phyloP scores from a whole-genome alignment of 2,113 vertebrate genomes.

The Lagenorhynchus albirostris region DNA sequence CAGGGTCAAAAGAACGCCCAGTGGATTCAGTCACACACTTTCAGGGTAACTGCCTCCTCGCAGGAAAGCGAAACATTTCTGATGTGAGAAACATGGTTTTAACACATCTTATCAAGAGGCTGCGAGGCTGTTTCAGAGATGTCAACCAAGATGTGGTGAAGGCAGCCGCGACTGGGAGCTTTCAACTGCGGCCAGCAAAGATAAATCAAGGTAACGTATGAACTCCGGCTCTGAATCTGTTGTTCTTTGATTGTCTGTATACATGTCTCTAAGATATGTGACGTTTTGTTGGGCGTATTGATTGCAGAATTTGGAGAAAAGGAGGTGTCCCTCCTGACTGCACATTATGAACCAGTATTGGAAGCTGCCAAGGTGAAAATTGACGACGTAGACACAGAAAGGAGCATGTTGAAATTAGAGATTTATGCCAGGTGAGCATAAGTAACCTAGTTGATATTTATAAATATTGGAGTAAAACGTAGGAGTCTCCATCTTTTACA shows the following conservation, averaged over 20 bases:
- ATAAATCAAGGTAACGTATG: conserved; percentile 71
- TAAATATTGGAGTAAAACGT: not conserved
- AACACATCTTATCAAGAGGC: conserved; percentile 66
- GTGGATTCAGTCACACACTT: conserved; percentile 64
- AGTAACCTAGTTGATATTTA: not conserved
- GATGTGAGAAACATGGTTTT: conserved; percentile 59
- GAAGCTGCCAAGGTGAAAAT: conserved; percentile 76
- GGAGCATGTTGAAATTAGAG: conserved; percentile 79
- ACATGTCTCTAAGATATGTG: not conserved
- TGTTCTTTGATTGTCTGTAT: not conserved
- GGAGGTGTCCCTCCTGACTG: conserved; percentile 72
- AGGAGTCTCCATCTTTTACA: not conserved
- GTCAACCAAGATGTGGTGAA: conserved; percentile 75
- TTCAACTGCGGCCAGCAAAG: conserved; percentile 76
- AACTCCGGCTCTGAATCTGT: not conserved
- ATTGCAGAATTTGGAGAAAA: conserved; percentile 78
- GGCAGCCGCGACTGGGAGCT: conserved; percentile 76
- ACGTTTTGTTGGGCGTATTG: not conserved
- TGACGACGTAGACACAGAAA: conserved; percentile 71
- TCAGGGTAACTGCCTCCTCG: conserved; percentile 72
- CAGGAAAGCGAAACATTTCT: conserved; percentile 74
- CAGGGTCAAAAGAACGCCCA: conserved; percentile 73
- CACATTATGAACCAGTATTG: conserved; percentile 72
- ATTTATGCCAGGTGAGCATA: conserved; percentile 74
- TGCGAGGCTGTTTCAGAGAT: conserved; percentile 73